These are phyloP conservation scores for Progne subis DNA, from an alignment of 2,113 vertebrate species.

Conservation along the genomic window DNA sequence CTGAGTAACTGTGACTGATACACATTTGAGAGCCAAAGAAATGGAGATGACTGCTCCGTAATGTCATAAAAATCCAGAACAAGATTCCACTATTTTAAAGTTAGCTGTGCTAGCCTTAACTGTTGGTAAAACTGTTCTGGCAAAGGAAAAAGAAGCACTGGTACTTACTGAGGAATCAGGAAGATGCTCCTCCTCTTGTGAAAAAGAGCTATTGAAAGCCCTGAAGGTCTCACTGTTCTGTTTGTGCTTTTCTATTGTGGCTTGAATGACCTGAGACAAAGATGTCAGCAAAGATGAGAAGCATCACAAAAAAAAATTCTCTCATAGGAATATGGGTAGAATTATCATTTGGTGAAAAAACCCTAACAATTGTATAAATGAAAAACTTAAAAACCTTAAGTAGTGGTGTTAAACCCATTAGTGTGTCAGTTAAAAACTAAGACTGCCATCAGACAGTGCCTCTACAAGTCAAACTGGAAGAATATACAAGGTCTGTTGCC, in stretches of 20 bases:
- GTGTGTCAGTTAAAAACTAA: background rate
- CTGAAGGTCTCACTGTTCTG: constrained; percentile 96
- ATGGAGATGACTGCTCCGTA: background rate
- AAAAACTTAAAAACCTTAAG: background rate
- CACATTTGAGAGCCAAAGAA: background rate
- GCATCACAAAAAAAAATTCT: background rate
- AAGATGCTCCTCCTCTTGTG: constrained; percentile 86
- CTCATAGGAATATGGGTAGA: background rate
- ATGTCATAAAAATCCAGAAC: background rate
- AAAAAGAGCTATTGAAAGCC: constrained; percentile 86
- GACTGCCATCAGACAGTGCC: background rate
- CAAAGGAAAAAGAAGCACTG: background rate
- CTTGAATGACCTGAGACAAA: constrained; percentile 84
- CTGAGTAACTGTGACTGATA: background rate
- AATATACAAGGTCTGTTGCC: background rate
- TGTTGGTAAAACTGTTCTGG: background rate
- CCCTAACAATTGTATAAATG: background rate
- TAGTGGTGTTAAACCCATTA: background rate
- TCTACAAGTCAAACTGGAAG: background rate
- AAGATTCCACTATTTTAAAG: background rate
- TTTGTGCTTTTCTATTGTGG: constrained; percentile 92
- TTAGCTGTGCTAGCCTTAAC: background rate
- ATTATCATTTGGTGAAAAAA: background rate
- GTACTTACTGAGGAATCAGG: constrained; percentile 85
- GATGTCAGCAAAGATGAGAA: background rate